Conservation (phyloP, 2,888 invertebrate species). For the Drosophila bunnanda region DNA sequence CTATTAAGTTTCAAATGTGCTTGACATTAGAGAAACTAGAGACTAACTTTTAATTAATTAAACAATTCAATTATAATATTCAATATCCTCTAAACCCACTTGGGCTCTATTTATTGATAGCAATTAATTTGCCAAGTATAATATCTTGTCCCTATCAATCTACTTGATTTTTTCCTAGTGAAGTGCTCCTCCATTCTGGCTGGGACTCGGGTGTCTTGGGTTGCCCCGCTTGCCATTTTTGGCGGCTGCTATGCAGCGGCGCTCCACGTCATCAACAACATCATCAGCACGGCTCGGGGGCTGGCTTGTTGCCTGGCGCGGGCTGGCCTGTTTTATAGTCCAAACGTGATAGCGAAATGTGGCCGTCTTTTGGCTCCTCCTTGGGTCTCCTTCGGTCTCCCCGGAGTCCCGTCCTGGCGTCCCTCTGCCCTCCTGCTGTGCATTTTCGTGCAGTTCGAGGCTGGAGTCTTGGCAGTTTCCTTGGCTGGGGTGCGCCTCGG, state of each 20-base stretch:
- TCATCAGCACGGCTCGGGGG: conserved; percentile 60
- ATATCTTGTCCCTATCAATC: background rate
- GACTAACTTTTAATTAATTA: too few species aligned
- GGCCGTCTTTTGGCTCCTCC: conserved; percentile 29
- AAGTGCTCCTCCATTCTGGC: conserved; percentile 16
- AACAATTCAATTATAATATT: background rate
- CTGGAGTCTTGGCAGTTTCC: conserved; percentile 54
- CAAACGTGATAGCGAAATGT: conserved; percentile 76
- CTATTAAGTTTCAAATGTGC: background rate
- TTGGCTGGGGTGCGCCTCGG: conserved; percentile 48
- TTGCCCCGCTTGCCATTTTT: conserved; percentile 56
- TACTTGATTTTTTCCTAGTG: conserved; percentile 13
- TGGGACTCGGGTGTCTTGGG: conserved; percentile 49
- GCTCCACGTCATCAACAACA: conserved; percentile 78
- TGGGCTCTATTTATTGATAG: background rate
- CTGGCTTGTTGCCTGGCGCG: conserved; percentile 25
- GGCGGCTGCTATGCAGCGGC: conserved; percentile 57
- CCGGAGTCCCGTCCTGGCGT: background rate
- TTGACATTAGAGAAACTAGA: too few species aligned
- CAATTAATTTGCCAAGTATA: too few species aligned
- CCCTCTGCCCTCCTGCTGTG: conserved; percentile 43
- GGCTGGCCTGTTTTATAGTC: conserved; percentile 72
- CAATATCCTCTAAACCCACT: background rate
- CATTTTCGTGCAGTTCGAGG: conserved; percentile 49
- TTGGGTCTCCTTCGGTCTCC: conserved; percentile 11